Evolutionary conservation across 2,113 vertebrate species (phyloP).

Genomic region (Poecilia latipinna): DNA sequence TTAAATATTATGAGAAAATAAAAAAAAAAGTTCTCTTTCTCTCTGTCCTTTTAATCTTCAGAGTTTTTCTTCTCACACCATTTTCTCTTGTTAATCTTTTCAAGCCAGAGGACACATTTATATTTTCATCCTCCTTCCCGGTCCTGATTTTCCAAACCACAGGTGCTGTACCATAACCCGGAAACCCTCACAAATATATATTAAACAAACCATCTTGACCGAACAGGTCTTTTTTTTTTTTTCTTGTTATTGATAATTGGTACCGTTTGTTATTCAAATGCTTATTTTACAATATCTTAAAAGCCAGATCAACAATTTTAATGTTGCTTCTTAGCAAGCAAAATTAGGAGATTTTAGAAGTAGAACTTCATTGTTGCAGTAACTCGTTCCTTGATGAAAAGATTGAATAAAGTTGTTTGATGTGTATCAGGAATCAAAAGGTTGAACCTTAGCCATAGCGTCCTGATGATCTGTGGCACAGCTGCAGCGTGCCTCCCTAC

Average conservation of each 20-base stretch:
- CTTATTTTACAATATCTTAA: neutral
- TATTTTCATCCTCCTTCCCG: slow-evolving; percentile 39
- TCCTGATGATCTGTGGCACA: slow-evolving; percentile 37
- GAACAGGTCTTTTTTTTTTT: neutral
- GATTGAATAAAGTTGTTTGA: slow-evolving; percentile 62
- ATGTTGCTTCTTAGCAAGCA: neutral
- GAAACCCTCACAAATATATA: slow-evolving; percentile 58
- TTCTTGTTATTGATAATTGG: neutral
- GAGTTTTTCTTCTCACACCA: neutral
- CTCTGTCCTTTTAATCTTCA: too few relatives aligned
- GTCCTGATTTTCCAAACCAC: slow-evolving; percentile 39
- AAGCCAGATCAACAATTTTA: too few relatives aligned
- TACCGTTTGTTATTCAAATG: neutral
- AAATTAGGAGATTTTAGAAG: slow-evolving; percentile 36
- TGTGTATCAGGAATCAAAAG: slow-evolving; percentile 54
- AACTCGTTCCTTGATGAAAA: slow-evolving; percentile 17
- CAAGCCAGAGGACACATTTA: slow-evolving; percentile 61
- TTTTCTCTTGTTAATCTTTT: slow-evolving; percentile 29
- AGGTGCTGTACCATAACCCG: slow-evolving; percentile 31
- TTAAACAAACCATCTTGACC: slow-evolving; percentile 23
- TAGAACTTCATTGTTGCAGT: slow-evolving; percentile 34
- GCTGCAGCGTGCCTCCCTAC: slow-evolving; percentile 8
- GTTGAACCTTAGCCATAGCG: slow-evolving; percentile 63
- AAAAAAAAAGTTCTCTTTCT: too few relatives aligned
- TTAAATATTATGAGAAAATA: too few relatives aligned